Base-by-base conservation (phyloP, 2,888 invertebrate genomes). In the Crocallis elinguaria region DNA sequence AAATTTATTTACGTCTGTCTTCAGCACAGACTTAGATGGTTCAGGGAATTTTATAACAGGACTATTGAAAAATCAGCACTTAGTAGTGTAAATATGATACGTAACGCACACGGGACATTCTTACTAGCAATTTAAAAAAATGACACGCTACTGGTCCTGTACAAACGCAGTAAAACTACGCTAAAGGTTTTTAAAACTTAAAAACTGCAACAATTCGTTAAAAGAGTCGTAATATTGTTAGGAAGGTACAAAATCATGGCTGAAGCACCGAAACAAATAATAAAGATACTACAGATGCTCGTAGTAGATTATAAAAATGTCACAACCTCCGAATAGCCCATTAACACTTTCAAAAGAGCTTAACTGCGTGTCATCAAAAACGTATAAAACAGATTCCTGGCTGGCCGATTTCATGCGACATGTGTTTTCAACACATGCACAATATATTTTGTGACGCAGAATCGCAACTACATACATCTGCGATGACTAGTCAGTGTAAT, bases 331-430 rank as follows among this genome's bases (percentile, higher is more conserved):
- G 19, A 45, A 51, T 37, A 37, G 39, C 17, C 7, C 46, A 43
- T 54, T 44, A 48, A 49, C 53, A 35, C 53, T 54, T 48, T 50
- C 51, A 37, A 44, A 44, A 41, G 32, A 30, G 21, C 30, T 41
- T 39, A n/a, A 41, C 25, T n/a, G 27, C 25, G 43, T 35, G 32
- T 46, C 52, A 57, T 56, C 57, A 57, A 52, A 52, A 46, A 25
- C 49, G 39, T 53, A 54, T 57, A 52, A 59, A 60, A 48, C 38
- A 50, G 36, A 35, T 44, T 38, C 25, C 38, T 38, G 9, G 37
- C 11, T 16, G 16, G 0, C 38, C 17, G 35, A 36, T 42, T 52
- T 12, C 32, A 46, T 27, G 33, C 21, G 3, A 16, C 41, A 27
- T 41, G 39, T 21, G 35, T 39, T 41, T 45, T 35, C 30, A 12